These are phyloP conservation scores for Potamarius usumacintae DNA, from an alignment of 2,113 vertebrate species.

Conservation along the genomic window DNA sequence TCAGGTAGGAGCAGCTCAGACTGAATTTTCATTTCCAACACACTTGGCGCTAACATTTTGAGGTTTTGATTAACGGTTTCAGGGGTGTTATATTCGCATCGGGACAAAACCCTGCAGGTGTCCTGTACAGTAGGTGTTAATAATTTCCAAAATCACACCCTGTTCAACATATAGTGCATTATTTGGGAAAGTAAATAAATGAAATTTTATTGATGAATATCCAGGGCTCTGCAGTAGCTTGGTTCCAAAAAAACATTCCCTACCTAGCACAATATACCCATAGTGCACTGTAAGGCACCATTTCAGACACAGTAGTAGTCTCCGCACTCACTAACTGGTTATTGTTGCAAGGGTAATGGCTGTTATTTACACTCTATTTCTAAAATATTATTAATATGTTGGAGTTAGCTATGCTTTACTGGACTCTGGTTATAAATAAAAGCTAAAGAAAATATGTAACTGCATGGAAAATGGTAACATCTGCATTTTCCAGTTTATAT, in stretches of 20 bases:
- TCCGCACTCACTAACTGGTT: neutral
- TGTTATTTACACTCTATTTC: neutral
- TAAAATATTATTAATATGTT: neutral
- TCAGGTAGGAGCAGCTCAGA: constrained; percentile 22
- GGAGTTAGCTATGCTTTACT: neutral
- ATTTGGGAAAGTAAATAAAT: neutral
- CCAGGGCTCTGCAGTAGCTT: neutral
- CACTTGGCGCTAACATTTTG: neutral
- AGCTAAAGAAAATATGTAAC: neutral
- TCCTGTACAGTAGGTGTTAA: neutral
- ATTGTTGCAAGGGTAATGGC: neutral
- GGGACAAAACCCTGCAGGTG: neutral
- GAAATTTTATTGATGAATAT: neutral
- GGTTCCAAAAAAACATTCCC: neutral
- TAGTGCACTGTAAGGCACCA: neutral
- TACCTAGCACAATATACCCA: neutral
- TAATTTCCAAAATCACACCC: neutral
- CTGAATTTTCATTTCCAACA: constrained; percentile 3
- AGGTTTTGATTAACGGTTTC: neutral
- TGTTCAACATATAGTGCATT: neutral
- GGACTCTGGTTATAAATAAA: neutral
- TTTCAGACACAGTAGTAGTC: neutral
- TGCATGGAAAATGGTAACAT: neutral
- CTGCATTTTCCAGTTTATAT: neutral
- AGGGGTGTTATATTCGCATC: neutral